Base-by-base conservation (phyloP, 2,888 invertebrate species). In the Phoronis australis region DNA sequence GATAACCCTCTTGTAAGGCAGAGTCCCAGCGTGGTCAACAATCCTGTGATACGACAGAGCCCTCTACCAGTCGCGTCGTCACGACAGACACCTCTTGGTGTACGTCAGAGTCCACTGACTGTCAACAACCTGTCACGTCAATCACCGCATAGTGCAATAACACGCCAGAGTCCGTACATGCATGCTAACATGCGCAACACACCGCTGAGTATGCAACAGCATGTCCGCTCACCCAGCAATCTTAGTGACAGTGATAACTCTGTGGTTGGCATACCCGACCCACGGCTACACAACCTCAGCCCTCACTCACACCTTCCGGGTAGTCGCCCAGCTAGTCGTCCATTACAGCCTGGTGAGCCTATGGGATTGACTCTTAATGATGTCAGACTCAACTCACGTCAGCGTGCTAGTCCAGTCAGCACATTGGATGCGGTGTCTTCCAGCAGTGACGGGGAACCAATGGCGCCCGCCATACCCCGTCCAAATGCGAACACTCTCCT, bases 351-450 rank as follows among this genome's bases (percentile, higher is more conserved):
- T 48, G 83, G 31, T 31, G 31, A 15, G 31, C 31, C 31, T 15
- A 88, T 90, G 78, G 92, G 93, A 0, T 79, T 94, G 12, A 93
- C 93, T 0, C 89, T 92, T 26, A 93, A 93, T 78, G 93, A 94
- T 79, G 90, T 94, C 57, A 82, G 92, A 71, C 83, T 93, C 68
- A 90, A 91, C 76, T 86, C 88, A 1, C 81, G 92, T 47, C 90
- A 90, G 25, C 90, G 90, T 15, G 52, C 57, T 35, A 93, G 92
- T 73, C 81, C 95, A 60, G 91, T 93, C 2, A 90, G 90, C 37
- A 90, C 94, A 2, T 80, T 93, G 62, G 94, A 95, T 76, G 92
- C 90, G 1, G 91, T 93, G n/a, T 92, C 92, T 26, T 91, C 91
- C 58, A 90, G 79, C 1, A 75, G 75, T 50, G 68, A 66, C 50